phyloP scores from a whole-genome alignment of 2,888 invertebrate genomes.

The Caradrina clavipalpis region DNA sequence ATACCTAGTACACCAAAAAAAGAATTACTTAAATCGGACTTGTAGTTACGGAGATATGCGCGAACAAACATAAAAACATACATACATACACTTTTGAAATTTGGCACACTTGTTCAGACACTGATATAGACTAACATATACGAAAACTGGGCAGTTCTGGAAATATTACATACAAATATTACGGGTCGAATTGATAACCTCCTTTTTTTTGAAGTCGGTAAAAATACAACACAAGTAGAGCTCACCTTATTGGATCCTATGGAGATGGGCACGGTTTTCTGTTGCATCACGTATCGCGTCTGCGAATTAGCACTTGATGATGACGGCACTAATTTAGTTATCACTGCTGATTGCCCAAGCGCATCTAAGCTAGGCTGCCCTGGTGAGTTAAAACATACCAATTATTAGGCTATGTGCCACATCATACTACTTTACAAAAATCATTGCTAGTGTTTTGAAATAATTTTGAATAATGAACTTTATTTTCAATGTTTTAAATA shows the following conservation, averaged over 20 bases:
- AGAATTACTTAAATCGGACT: no score
- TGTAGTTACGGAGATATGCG: no score
- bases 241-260: constrained; percentile 71
- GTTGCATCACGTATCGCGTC: constrained; percentile 80
- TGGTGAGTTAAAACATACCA: constrained; percentile 23
- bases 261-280: constrained; percentile 80
- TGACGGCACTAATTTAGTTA: constrained; percentile 76
- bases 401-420: not conserved
- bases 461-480: not conserved
- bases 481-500: not conserved
- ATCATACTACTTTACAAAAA: not conserved
- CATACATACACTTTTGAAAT: no score
- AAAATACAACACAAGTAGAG: not conserved
- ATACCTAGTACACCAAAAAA: no score
- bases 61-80: no score
- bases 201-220: no score
- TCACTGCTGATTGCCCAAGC: constrained; percentile 71
- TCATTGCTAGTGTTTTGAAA: no score
- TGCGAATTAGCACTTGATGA: constrained; percentile 57
- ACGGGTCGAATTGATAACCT: no score
- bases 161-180: no score
- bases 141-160: no score
- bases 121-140: no score
- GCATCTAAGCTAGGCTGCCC: constrained; percentile 69
- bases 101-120: no score